Evolutionary conservation across 2,113 vertebrate genomes (phyloP).

Genomic region (Heloderma charlesbogerti): DNA sequence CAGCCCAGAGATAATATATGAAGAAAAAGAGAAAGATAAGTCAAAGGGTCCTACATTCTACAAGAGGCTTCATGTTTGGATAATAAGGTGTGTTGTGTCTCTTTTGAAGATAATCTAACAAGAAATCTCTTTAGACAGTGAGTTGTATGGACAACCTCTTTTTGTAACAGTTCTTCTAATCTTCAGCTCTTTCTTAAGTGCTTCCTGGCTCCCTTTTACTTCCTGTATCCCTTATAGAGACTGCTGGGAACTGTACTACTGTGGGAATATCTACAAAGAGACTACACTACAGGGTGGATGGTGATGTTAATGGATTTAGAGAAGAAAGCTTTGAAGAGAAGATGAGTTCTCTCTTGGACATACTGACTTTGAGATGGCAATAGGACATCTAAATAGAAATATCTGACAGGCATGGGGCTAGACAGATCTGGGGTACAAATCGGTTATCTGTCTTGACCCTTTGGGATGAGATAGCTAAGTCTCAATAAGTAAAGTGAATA

Average conservation of each 20-base stretch:
- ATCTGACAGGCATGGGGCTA: not conserved
- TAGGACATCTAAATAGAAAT: not conserved
- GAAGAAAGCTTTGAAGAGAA: constrained; percentile 1
- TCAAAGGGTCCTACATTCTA: not conserved
- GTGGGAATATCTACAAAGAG: too few relatives aligned
- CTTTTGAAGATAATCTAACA: too few relatives aligned
- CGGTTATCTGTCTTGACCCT: not conserved
- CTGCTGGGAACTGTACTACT: too few relatives aligned
- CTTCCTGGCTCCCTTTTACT: too few relatives aligned
- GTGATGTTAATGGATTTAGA: not conserved
- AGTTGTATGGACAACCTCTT: too few relatives aligned
- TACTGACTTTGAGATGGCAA: not conserved
- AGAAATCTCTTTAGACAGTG: too few relatives aligned
- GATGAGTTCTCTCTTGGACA: not conserved
- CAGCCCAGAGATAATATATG: not conserved
- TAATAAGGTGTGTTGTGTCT: too few relatives aligned
- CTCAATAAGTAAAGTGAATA: not conserved
- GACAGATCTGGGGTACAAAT: not conserved
- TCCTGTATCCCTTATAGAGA: too few relatives aligned
- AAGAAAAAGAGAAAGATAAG: not conserved
- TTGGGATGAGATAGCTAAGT: not conserved
- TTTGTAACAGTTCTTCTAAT: too few relatives aligned
- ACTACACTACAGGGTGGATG: not conserved
- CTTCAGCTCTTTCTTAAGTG: too few relatives aligned
- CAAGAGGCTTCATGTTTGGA: too few relatives aligned